Evolutionary conservation across 2,888 invertebrate genomes (phyloP).

Genomic region (Stenchaetothrips biformis): DNA sequence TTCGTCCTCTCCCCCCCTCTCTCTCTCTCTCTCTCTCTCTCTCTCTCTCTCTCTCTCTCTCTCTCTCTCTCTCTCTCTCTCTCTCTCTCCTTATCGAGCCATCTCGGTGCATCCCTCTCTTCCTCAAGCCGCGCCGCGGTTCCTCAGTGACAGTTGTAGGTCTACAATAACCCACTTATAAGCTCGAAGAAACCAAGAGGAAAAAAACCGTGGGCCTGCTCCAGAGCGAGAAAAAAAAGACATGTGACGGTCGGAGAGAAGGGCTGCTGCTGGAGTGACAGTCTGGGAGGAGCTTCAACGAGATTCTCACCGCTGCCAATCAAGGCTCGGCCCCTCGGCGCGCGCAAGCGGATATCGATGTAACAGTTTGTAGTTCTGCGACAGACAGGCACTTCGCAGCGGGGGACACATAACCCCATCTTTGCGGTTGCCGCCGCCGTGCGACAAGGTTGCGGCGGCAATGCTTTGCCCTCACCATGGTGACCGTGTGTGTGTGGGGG

Average conservation of each 20-base stretch:
- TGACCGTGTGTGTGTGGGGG: too few species aligned
- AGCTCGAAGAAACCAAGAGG: slow-evolving; percentile 5
- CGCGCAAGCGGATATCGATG: not conserved
- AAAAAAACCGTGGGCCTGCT: not conserved
- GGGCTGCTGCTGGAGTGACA: too few species aligned
- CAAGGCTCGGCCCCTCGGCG: not conserved
- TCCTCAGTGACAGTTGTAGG: slow-evolving; percentile 11
- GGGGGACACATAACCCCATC: too few species aligned
- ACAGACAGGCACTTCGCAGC: not conserved
- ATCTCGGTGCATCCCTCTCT: not conserved
- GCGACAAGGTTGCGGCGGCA: too few species aligned
- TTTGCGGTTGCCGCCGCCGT: too few species aligned
- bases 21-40: not conserved
- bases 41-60: not conserved
- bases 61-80: not conserved
- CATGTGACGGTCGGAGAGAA: not conserved
- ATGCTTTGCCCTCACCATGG: too few species aligned
- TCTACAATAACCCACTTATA: slow-evolving; percentile 25
- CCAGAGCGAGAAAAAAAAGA: not conserved
- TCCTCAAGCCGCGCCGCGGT: too few species aligned
- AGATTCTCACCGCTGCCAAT: slow-evolving; percentile 10
- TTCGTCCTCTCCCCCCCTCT: not conserved
- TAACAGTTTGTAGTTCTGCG: not conserved
- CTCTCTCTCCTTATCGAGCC: not conserved
- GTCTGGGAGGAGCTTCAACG: not conserved